phyloP scores from a whole-genome alignment of 2,888 invertebrate species.

The Thereva nobilitata region DNA sequence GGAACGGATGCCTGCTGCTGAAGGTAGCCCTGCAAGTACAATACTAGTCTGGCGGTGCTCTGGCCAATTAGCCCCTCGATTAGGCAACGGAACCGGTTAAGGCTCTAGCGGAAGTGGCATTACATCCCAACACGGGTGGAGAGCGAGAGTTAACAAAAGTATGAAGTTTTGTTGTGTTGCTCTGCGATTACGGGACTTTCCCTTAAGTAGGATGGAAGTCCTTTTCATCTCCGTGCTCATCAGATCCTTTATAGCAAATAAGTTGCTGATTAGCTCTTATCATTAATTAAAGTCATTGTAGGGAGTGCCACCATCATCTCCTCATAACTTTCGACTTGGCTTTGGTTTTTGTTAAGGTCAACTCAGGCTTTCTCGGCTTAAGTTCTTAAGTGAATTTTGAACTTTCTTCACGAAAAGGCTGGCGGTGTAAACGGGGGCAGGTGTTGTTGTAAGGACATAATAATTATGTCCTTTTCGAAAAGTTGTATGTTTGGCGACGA shows the following conservation, averaged over 20 bases:
- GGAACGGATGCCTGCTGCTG: too few species aligned
- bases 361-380: background rate
- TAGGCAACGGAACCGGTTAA: too few species aligned
- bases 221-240: background rate
- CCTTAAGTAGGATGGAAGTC: too few species aligned
- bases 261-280: constrained; percentile 1
- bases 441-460: background rate
- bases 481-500: too few species aligned
- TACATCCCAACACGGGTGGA: too few species aligned
- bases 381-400: background rate
- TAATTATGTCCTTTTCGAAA: constrained; percentile 5
- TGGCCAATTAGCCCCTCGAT: too few species aligned
- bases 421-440: background rate
- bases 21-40: too few species aligned
- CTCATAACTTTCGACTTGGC: constrained; percentile 9
- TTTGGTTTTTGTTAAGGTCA: background rate
- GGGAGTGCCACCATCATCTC: background rate
- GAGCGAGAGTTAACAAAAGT: too few species aligned
- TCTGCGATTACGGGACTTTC: too few species aligned
- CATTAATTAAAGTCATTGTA: constrained; percentile 20
- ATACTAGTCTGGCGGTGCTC: too few species aligned
- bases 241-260: background rate
- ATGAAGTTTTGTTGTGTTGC: too few species aligned
- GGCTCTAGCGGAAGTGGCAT: too few species aligned
- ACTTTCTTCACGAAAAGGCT: background rate